Conservation (phyloP, 2,888 invertebrate genomes). For the Xanthia icteritia region DNA sequence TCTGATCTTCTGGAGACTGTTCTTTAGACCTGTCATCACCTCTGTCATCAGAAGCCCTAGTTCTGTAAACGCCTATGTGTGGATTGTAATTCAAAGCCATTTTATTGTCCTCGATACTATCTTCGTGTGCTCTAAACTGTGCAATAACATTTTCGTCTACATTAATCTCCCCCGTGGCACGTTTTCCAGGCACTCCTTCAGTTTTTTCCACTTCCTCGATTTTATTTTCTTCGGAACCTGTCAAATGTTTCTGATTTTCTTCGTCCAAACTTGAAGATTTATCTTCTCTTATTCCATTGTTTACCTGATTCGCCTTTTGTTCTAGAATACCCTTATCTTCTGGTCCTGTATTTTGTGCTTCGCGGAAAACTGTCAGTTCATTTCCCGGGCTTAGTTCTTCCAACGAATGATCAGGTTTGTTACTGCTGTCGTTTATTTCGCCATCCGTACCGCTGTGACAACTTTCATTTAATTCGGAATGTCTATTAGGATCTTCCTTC, state of each 20-base stretch:
- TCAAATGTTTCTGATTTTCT: background rate
- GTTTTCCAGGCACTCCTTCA: background rate
- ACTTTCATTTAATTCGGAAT: background rate
- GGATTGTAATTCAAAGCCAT: background rate
- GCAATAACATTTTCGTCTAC: background rate
- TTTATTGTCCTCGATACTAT: background rate
- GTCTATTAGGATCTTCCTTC: background rate
- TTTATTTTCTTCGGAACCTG: background rate
- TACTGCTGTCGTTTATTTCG: background rate
- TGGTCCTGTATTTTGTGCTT: background rate
- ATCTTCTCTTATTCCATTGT: background rate
- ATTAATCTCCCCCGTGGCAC: background rate
- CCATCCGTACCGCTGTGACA: background rate
- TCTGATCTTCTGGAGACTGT: background rate
- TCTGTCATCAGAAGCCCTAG: background rate
- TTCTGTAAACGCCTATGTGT: background rate
- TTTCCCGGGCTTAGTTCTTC: background rate
- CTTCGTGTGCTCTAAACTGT: background rate
- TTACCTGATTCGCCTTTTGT: background rate
- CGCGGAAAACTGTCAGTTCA: background rate
- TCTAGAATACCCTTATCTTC: slow-evolving; percentile 2
- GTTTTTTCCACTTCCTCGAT: background rate
- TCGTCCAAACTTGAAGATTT: background rate
- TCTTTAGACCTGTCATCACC: background rate
- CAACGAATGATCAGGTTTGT: background rate